Percentiles rank a stretch among this genome's conserved stretches.
phyloP scores from a whole-genome alignment of 2,113 vertebrate genomes.

The Patagioenas fasciata region DNA sequence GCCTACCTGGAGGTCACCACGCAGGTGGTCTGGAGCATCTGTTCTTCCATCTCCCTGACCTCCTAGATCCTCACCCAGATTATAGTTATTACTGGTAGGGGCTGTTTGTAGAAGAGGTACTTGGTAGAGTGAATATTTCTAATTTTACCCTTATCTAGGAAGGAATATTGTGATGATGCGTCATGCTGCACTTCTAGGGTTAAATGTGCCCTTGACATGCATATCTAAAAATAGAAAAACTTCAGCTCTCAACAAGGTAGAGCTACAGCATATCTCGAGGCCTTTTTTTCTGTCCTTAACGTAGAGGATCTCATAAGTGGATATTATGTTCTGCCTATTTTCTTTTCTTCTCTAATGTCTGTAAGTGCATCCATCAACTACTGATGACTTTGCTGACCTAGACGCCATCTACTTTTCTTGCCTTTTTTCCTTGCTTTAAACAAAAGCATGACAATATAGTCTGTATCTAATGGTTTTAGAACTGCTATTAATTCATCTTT shows the following conservation, averaged over 20 bases:
- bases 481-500: slow-evolving; percentile 39
- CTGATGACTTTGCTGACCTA: slow-evolving; percentile 51
- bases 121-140: not conserved
- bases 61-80: not conserved
- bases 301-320: not conserved
- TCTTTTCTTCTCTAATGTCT: slow-evolving; percentile 11
- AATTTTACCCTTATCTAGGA: not conserved
- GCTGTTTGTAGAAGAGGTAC: not conserved
- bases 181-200: not conserved
- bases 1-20: not conserved
- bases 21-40: not conserved
- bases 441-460: slow-evolving; percentile 9
- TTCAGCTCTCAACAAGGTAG: not conserved
- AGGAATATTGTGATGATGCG: not conserved
- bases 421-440: slow-evolving; percentile 31
- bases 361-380: slow-evolving; percentile 41
- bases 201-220: slow-evolving; percentile 16
- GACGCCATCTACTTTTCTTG: not conserved
- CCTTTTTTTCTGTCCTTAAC: slow-evolving; percentile 8
- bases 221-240: not conserved
- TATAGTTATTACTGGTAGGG: not conserved
- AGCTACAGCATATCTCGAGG: not conserved
- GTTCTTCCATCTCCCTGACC: not conserved
- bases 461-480: slow-evolving; percentile 40
- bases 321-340: slow-evolving; percentile 28